Base-by-base conservation (phyloP, 2,113 vertebrate species). In the Poeciliopsis retropinna region DNA sequence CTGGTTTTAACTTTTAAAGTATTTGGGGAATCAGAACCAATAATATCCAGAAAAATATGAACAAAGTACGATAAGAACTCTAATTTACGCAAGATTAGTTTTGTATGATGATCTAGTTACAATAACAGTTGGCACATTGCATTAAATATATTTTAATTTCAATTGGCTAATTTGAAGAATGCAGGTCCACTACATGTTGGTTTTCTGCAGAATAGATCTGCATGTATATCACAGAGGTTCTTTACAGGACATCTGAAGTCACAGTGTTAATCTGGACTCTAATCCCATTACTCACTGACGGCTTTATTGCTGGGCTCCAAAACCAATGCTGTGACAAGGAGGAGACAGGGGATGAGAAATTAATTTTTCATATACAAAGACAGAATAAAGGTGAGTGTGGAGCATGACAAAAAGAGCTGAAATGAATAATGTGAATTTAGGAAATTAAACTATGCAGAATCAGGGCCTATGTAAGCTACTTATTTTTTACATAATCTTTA, bases 111-210 rank as follows among this genome's bases (percentile, higher is more conserved):
- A 70, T 66, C 60, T 78, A 34, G 76, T 76, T 64, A 25, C 32
- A 62, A 19, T 28, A 79, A 39, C 64, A 60, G 44, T 13, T 27
- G 34, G 17, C 70, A 73, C 70, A 70, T 9, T 37, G 72, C 41
- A 31, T n/a, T 75, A 65, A 37, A 63, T 67, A 25, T 31, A 64
- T 82, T 80, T 63, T n/a, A 29, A 72, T 77, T 72, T 65, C 70
- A 72, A 69, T 67, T 34, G 72, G 22, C 29, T 77, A 41, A 47
- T 34, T 60, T 1, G 25, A 9, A 51, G 29, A 41, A 77, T 27
- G 29, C 25, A 67, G 15, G 9, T 13, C 29, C 60, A 41, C 10
- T 63, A 31, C 19, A 8, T 63, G 30, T 39, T 78, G 60, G 44
- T 73, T 64, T 44, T 66, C 7, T 60, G 54, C 28, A 37, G 27